These are phyloP conservation scores for Falco berigora DNA, from an alignment of 2,797 vertebrate species.

Conservation along the genomic window DNA sequence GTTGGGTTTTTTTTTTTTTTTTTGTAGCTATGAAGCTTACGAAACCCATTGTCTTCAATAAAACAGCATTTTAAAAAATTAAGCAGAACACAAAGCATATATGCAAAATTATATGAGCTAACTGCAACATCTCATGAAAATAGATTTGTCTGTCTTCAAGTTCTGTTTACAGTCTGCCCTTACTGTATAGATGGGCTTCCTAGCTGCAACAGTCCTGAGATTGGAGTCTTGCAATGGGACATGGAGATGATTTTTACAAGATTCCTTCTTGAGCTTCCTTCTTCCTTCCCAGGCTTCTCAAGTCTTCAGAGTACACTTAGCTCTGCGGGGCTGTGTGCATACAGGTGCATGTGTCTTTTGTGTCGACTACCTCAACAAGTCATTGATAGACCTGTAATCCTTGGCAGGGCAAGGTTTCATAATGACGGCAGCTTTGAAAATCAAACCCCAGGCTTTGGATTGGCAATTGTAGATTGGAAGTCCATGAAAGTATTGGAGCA, in stretches of 20 bases:
- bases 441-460: neutral
- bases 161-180: neutral
- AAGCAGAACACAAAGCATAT: neutral
- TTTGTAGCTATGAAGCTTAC: neutral
- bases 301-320: neutral
- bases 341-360: neutral
- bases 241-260: neutral
- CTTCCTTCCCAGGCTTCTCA: neutral
- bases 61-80: neutral
- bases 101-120: neutral
- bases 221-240: neutral
- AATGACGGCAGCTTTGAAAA: neutral
- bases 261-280: neutral
- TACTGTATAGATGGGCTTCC: neutral
- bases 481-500: neutral
- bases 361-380: neutral
- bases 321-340: neutral
- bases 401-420: neutral
- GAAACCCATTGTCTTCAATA: neutral
- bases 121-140: neutral
- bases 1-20: too few relatives aligned
- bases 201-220: neutral
- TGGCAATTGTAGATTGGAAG: neutral
- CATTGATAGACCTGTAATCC: neutral
- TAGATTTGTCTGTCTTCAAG: neutral